phyloP scores from a whole-genome alignment of 23 tunicate genomes.

The Halocynthia roretzi region DNA sequence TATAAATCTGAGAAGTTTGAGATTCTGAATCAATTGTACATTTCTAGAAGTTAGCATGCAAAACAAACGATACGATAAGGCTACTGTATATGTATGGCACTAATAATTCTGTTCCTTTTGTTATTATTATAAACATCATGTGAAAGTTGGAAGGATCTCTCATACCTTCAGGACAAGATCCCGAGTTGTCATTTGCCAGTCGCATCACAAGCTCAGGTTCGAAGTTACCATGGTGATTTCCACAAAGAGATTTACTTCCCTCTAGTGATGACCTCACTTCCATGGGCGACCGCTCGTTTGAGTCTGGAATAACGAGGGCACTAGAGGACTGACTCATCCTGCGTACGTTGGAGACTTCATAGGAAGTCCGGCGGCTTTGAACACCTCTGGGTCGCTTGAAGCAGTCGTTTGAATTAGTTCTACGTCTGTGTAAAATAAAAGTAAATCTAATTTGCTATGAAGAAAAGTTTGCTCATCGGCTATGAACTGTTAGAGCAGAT shows the following conservation, averaged over 20 bases:
- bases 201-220: not conserved
- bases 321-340: conserved; percentile 10
- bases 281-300: not conserved
- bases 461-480: not conserved
- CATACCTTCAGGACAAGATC: conserved; percentile 11
- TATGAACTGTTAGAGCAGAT: too few species aligned
- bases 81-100: too few species aligned
- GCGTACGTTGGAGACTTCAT: conserved; percentile 1
- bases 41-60: too few species aligned
- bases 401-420: conserved; percentile 61
- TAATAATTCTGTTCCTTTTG: too few species aligned
- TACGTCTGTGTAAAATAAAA: conserved; percentile 17
- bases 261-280: conserved; percentile 1
- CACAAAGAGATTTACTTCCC: conserved; percentile 9
- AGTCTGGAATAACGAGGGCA: not conserved
- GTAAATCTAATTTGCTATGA: not conserved
- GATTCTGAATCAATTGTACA: too few species aligned
- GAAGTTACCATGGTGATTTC: not conserved
- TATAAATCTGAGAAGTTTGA: too few species aligned
- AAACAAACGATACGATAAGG: too few species aligned
- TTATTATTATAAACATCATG: too few species aligned
- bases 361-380: conserved; percentile 73
- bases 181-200: not conserved
- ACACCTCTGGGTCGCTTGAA: conserved; percentile 32
- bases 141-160: not conserved